Evolutionary conservation across 2,113 vertebrate genomes (phyloP).

Genomic region (Phycodurus eques): DNA sequence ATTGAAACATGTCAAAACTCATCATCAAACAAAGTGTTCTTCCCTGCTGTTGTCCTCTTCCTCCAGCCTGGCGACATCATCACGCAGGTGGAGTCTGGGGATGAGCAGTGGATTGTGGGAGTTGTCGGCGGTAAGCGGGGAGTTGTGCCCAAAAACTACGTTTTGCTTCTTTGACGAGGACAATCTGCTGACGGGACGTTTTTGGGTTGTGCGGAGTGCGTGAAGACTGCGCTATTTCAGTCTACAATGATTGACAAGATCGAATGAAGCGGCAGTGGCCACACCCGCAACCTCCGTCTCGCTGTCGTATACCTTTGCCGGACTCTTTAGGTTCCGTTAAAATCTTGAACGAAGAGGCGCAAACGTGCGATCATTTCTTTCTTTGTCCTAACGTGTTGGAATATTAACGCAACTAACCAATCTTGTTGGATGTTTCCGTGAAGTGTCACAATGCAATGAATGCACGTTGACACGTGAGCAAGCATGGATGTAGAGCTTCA

Average conservation of each 20-base stretch:
- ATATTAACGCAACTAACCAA: not conserved
- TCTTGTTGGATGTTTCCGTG: not conserved
- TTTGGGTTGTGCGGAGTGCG: not conserved
- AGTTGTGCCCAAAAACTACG: constrained; percentile 70
- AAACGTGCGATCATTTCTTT: not conserved
- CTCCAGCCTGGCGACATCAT: constrained; percentile 66
- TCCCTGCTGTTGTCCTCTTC: not conserved
- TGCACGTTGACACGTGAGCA: too few relatives aligned
- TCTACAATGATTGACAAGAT: not conserved
- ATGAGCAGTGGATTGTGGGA: constrained; percentile 70
- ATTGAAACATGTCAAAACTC: not conserved
- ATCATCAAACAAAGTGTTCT: not conserved
- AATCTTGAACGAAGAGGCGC: not conserved
- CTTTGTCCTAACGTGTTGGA: not conserved
- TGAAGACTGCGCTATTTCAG: not conserved
- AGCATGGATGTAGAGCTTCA: not conserved
- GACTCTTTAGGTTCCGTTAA: not conserved
- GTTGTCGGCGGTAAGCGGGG: constrained; percentile 59
- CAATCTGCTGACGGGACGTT: not conserved
- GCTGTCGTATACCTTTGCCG: not conserved
- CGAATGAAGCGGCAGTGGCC: too few relatives aligned
- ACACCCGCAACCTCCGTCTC: not conserved
- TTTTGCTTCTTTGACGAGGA: constrained; percentile 49
- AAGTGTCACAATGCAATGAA: too few relatives aligned
- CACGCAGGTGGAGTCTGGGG: constrained; percentile 58